Base-by-base conservation (phyloP, 2,888 invertebrate genomes). In the Tanaodytes sp. region DNA sequence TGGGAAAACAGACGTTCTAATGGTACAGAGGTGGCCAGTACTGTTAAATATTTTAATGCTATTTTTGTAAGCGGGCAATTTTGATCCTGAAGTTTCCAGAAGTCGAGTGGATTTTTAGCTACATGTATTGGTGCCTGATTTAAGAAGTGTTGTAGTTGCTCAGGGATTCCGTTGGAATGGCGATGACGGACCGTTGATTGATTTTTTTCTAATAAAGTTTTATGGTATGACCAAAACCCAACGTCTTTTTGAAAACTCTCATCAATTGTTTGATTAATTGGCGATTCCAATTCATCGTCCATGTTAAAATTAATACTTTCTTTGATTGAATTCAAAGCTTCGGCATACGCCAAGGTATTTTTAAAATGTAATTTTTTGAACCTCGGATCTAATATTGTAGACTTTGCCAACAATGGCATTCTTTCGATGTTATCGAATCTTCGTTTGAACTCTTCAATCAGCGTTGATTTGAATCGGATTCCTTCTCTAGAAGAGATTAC, bases 291-390 rank as follows among this genome's bases (percentile, higher is more conserved):
- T 45, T 2, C 16, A 8, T 42, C 18, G 5, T 3, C 31, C 3
- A 15, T 12, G 27, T 40, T 12, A 37, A 12, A 14, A 37, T 62
- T 54, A 1, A 67, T 5, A 15, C n/a, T 8, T 45, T 46, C 20
- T 18, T 54, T 48, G n/a, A 71, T 65, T 55, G 54, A 46, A 42
- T 68, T 62, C 1, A 71, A 61, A 5, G 59, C 65, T 20, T 59
- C 31, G 30, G 54, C 42, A 58, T 68, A 66, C 42, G 65, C 71
- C 18, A 55, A n/a, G 51, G 19, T 55, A 30, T 73, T 57, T 9
- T 27, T 39, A 48, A 73, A 72, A 46, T 71, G 48, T 9, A 73
- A 33, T 64, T 54, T 62, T 37, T 73, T 72, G 16, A 58, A 73
- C 27, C 71, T 33, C 0, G 73, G 70, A 48, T 72, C 69, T 11